Evolutionary conservation across 2,888 invertebrate species (phyloP).

Genomic region (Ceramica pisi): DNA sequence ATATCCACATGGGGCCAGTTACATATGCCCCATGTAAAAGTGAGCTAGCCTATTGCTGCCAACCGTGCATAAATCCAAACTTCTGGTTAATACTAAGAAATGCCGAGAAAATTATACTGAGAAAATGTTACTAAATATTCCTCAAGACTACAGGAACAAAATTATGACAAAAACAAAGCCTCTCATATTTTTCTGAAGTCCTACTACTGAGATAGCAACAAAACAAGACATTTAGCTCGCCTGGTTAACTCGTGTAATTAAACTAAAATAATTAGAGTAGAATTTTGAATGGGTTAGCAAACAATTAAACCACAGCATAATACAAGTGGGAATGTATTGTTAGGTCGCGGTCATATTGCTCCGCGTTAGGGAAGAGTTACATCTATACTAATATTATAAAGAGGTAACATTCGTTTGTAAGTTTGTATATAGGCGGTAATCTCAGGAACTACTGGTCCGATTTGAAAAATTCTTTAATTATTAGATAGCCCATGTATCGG

Average conservation of each 20-base stretch:
- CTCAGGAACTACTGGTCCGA: too few relatives aligned
- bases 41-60: background rate
- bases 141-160: background rate
- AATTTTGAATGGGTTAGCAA: slow-evolving; percentile 59
- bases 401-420: too few relatives aligned
- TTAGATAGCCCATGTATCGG: too few relatives aligned
- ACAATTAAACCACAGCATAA: slow-evolving; percentile 61
- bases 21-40: too few relatives aligned
- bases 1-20: too few relatives aligned
- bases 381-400: background rate
- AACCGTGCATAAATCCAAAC: background rate
- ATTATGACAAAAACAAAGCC: slow-evolving; percentile 23
- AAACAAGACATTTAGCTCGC: slow-evolving; percentile 37
- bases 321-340: slow-evolving; percentile 39
- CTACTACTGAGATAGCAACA: slow-evolving; percentile 22
- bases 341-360: slow-evolving; percentile 35
- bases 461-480: too few relatives aligned
- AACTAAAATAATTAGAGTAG: slow-evolving; percentile 60
- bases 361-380: background rate
- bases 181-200: slow-evolving; percentile 1
- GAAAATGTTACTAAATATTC: background rate
- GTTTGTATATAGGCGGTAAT: too few relatives aligned
- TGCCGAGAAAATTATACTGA: background rate
- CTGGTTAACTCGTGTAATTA: slow-evolving; percentile 54
- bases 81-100: background rate